These are phyloP conservation scores for Plodia interpunctella DNA, from an alignment of 1,140 invertebrate species.

Conservation along the genomic window DNA sequence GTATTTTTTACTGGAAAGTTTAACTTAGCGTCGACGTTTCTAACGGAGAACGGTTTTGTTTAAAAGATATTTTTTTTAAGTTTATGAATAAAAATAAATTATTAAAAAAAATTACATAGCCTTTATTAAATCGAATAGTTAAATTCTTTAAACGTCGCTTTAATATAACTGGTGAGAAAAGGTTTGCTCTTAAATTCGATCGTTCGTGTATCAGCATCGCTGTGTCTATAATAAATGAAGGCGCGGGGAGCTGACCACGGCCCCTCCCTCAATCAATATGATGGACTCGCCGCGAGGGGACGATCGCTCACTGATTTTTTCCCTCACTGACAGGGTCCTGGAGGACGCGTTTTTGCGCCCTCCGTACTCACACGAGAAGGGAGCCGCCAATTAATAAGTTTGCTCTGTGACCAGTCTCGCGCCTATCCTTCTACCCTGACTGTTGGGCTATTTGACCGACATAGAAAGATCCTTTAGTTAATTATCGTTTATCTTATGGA, in stretches of 20 bases:
- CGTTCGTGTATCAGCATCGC: slow-evolving; percentile 48
- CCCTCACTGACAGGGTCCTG: slow-evolving; percentile 73
- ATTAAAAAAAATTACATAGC: too few relatives aligned
- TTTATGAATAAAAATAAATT: too few relatives aligned
- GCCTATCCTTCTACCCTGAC: not conserved
- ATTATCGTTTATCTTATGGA: too few relatives aligned
- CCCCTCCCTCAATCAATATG: slow-evolving; percentile 76
- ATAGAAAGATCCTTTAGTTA: too few relatives aligned
- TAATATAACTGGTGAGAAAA: not conserved
- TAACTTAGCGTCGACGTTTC: too few relatives aligned
- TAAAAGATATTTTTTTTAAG: too few relatives aligned
- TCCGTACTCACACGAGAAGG: slow-evolving; percentile 51
- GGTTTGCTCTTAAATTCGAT: not conserved
- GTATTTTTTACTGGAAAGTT: too few relatives aligned
- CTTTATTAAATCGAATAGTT: not conserved
- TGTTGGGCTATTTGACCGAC: not conserved
- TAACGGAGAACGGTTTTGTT: too few relatives aligned
- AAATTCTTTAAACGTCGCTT: not conserved
- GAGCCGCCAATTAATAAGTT: slow-evolving; percentile 72
- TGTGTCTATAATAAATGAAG: slow-evolving; percentile 75
- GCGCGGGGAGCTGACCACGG: slow-evolving; percentile 68
- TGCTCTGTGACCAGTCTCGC: slow-evolving; percentile 31
- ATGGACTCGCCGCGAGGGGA: slow-evolving; percentile 74
- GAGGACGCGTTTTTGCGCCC: slow-evolving; percentile 74
- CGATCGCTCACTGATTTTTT: slow-evolving; percentile 77